Percentiles rank a stretch among this genome's conserved stretches.
Evolutionary conservation across 2,888 invertebrate species (phyloP).

Genomic region (Craniophora ligustri): DNA sequence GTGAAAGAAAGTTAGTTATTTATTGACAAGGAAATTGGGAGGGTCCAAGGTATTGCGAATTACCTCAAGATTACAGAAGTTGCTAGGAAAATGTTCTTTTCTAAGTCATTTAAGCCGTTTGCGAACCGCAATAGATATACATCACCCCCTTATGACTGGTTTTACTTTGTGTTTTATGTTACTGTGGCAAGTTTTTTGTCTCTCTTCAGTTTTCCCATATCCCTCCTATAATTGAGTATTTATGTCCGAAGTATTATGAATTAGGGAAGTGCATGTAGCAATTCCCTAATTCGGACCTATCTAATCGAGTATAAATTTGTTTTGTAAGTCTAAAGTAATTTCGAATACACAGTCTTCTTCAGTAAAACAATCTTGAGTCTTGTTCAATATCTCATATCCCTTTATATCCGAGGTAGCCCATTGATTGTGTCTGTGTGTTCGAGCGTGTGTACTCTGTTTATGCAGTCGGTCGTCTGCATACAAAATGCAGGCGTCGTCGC

Average conservation of each 20-base stretch:
- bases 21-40: slow-evolving; percentile 53
- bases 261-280: not conserved
- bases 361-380: slow-evolving; percentile 2
- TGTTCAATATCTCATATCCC: slow-evolving; percentile 16
- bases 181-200: slow-evolving; percentile 29
- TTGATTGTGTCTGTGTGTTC: slow-evolving; percentile 44
- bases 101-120: slow-evolving; percentile 58
- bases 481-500: slow-evolving; percentile 54
- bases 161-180: slow-evolving; percentile 44
- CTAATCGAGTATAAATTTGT: too few relatives aligned
- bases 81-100: slow-evolving; percentile 57
- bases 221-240: slow-evolving; percentile 19
- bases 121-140: slow-evolving; percentile 48
- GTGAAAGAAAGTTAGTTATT: slow-evolving; percentile 65
- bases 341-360: not conserved
- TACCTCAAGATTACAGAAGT: slow-evolving; percentile 62
- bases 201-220: slow-evolving; percentile 17
- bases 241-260: slow-evolving; percentile 4
- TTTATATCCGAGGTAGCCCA: slow-evolving; percentile 27
- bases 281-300: too few relatives aligned
- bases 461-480: slow-evolving; percentile 67
- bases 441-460: slow-evolving; percentile 58
- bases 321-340: slow-evolving; percentile 3
- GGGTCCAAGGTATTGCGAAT: slow-evolving; percentile 54
- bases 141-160: slow-evolving; percentile 53